Conservation (phyloP, 2,113 vertebrate species). For the Tragelaphus strepsiceros region DNA sequence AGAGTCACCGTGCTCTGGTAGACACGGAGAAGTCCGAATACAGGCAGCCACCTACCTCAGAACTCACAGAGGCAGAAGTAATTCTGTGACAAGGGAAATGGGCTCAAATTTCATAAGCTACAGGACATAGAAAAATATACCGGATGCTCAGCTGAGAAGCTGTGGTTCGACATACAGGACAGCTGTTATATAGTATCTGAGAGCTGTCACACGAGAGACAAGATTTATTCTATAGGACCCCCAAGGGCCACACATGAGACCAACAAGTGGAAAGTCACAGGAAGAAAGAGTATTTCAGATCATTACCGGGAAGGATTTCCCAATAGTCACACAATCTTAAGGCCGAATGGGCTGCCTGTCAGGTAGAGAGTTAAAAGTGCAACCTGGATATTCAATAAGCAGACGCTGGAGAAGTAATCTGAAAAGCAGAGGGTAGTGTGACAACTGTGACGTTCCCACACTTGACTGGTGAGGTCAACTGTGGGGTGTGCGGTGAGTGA, state of each 20-base stretch:
- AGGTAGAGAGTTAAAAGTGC: background rate
- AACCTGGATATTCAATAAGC: slow-evolving; percentile 27
- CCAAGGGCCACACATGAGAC: background rate
- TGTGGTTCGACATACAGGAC: background rate
- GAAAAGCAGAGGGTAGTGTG: slow-evolving; percentile 20
- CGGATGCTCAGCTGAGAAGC: background rate
- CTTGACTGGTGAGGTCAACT: background rate
- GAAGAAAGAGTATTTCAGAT: background rate
- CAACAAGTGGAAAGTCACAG: background rate
- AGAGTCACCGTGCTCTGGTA: background rate
- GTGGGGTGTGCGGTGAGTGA: background rate
- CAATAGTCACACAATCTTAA: background rate
- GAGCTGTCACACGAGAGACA: background rate
- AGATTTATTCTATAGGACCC: background rate
- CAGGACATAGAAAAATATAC: background rate
- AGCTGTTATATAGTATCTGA: background rate
- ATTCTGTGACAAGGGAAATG: background rate
- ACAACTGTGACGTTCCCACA: background rate
- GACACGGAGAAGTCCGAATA: background rate
- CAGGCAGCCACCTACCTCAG: background rate
- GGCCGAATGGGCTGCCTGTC: background rate
- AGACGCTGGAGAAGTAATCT: background rate
- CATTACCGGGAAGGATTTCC: background rate
- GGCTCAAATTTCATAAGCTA: background rate
- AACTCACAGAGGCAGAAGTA: background rate